Base-by-base conservation (phyloP, 1,140 invertebrate species). In the Magallana ariakensis region DNA sequence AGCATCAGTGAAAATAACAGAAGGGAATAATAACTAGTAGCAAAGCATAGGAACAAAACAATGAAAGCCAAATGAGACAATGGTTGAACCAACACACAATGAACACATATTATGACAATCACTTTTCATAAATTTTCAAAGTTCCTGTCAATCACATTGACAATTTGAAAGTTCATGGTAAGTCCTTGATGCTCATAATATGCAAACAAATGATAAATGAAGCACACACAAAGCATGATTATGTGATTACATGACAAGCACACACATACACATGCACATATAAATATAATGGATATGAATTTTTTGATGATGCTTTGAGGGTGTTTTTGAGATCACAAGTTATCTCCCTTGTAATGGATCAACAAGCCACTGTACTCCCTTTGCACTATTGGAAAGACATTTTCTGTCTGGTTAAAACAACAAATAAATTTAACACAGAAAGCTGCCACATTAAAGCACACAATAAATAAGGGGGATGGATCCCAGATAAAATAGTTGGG, bases 321-420 rank as follows among this genome's bases (percentile, higher is more conserved):
- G 33, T 26, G 2, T 5, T 46, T 46, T 46, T 46, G 22, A 26
- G n/a, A n/a, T 55, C 15, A 54, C 26, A 16, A 60, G 46, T 60
- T 81, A 86, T 86, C 85, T 86, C 85, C 85, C 85, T 81, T 86
- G 46, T 60, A 86, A 58, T 75, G 46, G 54, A 33, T 26, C 33
- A 75, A 75, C 66, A 75, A 81, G 70, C 85, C 70, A 53, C 80
- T 84, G 62, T 60, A 57, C 85, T 86, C 80, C 83, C 87, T 87
- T 85, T 83, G 87, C 87, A 87, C 87, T 87, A 87, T 87, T 87
- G 82, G 82, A 87, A 66, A 75, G 66, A 75, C 66, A 26, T 75
- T 75, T 75, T 26, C 11, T 84, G 83, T 70, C 33, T 75, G 33
- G 66, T 75, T 75, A 75, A 75, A 75, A 75, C 66, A 75, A 75